Percentiles rank a stretch among this genome's conserved stretches.
These are phyloP conservation scores for Mesocricetus auratus DNA, from an alignment of 2,113 vertebrate genomes.

Conservation along the genomic window DNA sequence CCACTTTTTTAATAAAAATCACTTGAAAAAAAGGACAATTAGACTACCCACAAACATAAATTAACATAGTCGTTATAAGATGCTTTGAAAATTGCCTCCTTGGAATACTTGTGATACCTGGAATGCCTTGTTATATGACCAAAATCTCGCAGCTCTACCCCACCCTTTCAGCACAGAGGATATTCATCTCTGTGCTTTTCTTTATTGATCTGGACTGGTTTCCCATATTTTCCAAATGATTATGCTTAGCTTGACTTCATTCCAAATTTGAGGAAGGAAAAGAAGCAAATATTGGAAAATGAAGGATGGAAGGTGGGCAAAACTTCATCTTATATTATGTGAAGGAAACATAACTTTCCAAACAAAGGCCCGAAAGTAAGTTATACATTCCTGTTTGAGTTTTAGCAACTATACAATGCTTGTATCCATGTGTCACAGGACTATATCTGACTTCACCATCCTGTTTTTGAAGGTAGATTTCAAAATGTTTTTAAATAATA, in stretches of 20 bases:
- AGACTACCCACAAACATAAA: slow-evolving; percentile 13
- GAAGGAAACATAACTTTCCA: not conserved
- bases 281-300: not conserved
- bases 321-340: not conserved
- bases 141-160: not conserved
- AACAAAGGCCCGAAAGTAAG: not conserved
- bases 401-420: not conserved
- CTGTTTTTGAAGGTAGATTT: not conserved
- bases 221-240: slow-evolving; percentile 9
- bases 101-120: not conserved
- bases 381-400: not conserved
- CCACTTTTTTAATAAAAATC: not conserved
- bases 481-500: slow-evolving; percentile 1
- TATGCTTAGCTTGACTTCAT: slow-evolving; percentile 16
- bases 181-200: not conserved
- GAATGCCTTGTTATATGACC: not conserved
- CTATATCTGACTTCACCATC: not conserved
- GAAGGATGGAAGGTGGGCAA: not conserved
- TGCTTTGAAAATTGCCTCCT: slow-evolving; percentile 21
- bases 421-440: not conserved
- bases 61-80: not conserved
- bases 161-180: not conserved
- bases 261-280: slow-evolving; percentile 18
- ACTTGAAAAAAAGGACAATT: slow-evolving; percentile 4
- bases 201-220: slow-evolving; percentile 28